phyloP scores from a whole-genome alignment of 30 jellyfish, hydroid and myxozoan genomes.

The Rhopilema esculentum region DNA sequence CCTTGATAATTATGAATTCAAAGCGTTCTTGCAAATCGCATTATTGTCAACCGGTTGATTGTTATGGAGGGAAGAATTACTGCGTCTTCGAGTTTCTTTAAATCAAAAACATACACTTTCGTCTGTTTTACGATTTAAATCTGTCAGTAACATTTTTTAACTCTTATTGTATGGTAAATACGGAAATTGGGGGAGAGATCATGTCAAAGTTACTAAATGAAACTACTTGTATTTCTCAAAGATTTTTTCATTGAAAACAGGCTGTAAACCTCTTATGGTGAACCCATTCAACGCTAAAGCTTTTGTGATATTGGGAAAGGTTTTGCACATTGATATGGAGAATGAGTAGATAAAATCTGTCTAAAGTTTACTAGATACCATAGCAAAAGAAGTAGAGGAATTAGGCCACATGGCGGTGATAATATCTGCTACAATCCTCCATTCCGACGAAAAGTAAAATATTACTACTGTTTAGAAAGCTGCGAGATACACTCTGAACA shows the following conservation, averaged over 20 bases:
- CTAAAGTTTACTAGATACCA: neutral
- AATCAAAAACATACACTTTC: neutral
- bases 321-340: neutral
- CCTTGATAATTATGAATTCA: neutral
- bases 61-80: neutral
- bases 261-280: neutral
- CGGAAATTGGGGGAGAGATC: neutral
- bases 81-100: slow-evolving; percentile 3
- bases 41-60: slow-evolving; percentile 11
- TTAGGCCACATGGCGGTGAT: too few species aligned
- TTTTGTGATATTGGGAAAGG: neutral
- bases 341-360: neutral
- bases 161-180: neutral
- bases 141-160: neutral
- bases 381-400: too few species aligned
- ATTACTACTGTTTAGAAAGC: too few species aligned
- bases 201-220: neutral
- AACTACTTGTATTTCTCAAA: neutral
- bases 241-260: neutral
- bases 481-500: too few species aligned
- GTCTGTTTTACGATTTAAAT: slow-evolving; percentile 10
- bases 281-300: neutral
- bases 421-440: too few species aligned
- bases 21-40: slow-evolving; percentile 25
- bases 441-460: too few species aligned